These are phyloP conservation scores for Donacobius atricapilla DNA, from an alignment of 2,113 vertebrate genomes.

Conservation along the genomic window DNA sequence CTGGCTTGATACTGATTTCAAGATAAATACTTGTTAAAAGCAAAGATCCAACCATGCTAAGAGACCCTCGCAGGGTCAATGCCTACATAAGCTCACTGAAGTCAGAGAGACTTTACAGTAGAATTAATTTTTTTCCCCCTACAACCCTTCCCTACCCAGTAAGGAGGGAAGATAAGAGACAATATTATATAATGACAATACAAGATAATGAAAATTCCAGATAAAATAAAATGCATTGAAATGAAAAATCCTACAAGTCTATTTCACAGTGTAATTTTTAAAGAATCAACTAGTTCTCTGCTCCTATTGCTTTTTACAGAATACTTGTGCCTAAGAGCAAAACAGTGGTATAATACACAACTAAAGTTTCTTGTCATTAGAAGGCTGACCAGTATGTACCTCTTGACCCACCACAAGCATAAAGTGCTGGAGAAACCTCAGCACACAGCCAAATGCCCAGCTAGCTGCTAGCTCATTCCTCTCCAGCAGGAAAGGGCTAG, in stretches of 20 bases:
- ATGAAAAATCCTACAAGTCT: not conserved
- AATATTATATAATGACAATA: too few relatives aligned
- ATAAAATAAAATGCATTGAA: not conserved
- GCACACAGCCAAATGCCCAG: not conserved
- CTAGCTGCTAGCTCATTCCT: not conserved
- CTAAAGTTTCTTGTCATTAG: not conserved
- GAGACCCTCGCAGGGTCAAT: not conserved
- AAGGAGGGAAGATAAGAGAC: not conserved
- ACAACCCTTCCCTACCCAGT: not conserved
- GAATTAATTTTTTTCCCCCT: not conserved
- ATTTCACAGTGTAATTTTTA: not conserved
- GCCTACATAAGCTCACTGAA: not conserved
- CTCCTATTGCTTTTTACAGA: not conserved
- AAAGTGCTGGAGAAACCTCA: not conserved
- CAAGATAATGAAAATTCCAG: not conserved
- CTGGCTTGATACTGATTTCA: not conserved
- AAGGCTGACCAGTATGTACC: not conserved
- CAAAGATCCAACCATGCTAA: not conserved
- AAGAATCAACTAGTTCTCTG: not conserved
- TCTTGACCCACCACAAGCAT: not conserved
- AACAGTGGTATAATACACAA: not conserved
- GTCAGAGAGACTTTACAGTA: not conserved
- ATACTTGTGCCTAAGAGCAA: not conserved
- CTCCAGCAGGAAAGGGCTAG: not conserved
- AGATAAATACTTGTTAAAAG: constrained; percentile 6